Conservation (phyloP, 2,888 invertebrate species). For the Agrotis clavis region DNA sequence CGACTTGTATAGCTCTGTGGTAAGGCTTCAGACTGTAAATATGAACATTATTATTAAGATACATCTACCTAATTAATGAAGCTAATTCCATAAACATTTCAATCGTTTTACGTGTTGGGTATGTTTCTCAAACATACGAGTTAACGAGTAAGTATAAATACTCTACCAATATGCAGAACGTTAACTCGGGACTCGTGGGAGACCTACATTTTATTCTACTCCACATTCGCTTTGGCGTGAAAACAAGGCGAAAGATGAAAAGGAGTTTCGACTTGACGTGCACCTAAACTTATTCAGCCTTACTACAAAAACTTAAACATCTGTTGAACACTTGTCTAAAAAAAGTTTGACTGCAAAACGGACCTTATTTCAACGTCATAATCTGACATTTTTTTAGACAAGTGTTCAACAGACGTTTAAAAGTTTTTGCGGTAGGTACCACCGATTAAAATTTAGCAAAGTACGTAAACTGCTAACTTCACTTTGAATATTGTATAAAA, state of each 20-base stretch:
- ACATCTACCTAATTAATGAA: slow-evolving; percentile 16
- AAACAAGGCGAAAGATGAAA: neutral
- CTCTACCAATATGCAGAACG: neutral
- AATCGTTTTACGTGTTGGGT: neutral
- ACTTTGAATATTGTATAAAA: neutral
- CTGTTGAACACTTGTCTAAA: too few species aligned
- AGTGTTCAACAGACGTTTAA: too few species aligned
- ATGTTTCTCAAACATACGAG: neutral
- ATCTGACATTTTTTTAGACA: too few species aligned
- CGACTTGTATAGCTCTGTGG: too few species aligned
- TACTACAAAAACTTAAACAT: too few species aligned
- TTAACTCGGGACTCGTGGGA: slow-evolving; percentile 3
- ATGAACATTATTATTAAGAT: slow-evolving; percentile 45
- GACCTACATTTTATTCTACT: neutral
- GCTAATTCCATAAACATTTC: slow-evolving; percentile 3
- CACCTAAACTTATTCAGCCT: neutral
- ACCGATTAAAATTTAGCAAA: too few species aligned
- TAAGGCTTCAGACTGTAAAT: slow-evolving; percentile 58
- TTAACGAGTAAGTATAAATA: neutral
- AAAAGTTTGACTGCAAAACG: too few species aligned
- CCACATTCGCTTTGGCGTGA: neutral
- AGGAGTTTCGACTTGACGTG: slow-evolving; percentile 5
- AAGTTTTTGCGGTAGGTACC: too few species aligned
- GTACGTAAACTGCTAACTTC: neutral
- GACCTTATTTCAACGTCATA: too few species aligned